Evolutionary conservation across 2,113 vertebrate species (phyloP), one percentile per base, ranked within the genome.

Genomic region (Brachypodius melanocephalos): DNA sequence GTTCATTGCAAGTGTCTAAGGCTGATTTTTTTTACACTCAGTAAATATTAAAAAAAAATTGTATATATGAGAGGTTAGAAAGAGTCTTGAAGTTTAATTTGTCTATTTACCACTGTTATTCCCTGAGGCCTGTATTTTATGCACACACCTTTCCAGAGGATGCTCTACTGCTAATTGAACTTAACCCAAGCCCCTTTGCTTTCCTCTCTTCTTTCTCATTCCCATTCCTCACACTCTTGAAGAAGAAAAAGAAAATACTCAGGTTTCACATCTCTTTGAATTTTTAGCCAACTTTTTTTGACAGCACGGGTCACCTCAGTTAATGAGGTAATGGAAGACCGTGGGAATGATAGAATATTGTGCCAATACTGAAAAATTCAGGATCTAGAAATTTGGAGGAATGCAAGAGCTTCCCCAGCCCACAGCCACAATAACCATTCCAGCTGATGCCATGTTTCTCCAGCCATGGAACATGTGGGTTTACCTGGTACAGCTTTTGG

Each of bases 1-100:
- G 78, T 93, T 74, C 79, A 40, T 43, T 95, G 71, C 51, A 52
- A 85, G 36, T 42, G 52, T 95, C 83, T 81, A 54, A 92, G 80
- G 63, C 46, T 89, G 61, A 84, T 79, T 20, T 58, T 58, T 81
- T 73, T 88, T 91, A 61, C 20, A 71, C 36, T 75, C 26, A 16
- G 80, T 74, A 75, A 94, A 72, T 83, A 95, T 92, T 29, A 13
- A 31, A 52, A 73, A 72, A 74, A 62, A 38, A 51, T 28, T 45
- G 34, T 61, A 49, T 58, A 34, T 88, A 49, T 18, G 55, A 96
- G 74, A 89, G 65, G 68, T 93, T 92, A 66, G 46, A 72, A 92
- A 86, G 71, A 54, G 34, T 88, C 43, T 55, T 89, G 65, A 95
- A 75, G 63, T 84, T 95, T 85, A 88, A 92, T 95, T 94, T 91